Percentiles rank a stretch among this genome's conserved stretches.
Conservation (phyloP, 2,113 vertebrate genomes). For the Verasper variegatus region DNA sequence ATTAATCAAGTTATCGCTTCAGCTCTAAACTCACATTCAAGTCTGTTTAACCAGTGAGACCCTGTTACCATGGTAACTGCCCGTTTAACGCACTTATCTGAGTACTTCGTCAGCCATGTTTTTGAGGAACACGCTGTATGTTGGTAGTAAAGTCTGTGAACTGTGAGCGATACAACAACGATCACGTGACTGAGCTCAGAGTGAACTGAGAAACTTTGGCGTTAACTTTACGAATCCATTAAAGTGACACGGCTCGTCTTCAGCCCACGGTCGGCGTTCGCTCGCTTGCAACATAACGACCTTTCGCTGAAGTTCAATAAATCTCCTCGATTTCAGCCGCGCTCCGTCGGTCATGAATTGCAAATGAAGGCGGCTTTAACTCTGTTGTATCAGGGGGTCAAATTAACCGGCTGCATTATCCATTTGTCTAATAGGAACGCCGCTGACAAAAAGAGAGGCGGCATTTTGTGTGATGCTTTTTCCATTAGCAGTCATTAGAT, state of each 20-base stretch:
- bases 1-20: too few relatives aligned
- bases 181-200: not conserved
- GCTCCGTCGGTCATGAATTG: conserved; percentile 75
- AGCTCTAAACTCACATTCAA: too few relatives aligned
- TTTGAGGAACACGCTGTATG: not conserved
- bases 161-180: not conserved
- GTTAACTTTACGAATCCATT: conserved; percentile 71
- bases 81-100: not conserved
- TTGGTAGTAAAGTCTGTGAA: not conserved
- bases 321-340: conserved; percentile 62
- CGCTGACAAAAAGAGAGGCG: conserved; percentile 45
- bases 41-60: too few relatives aligned
- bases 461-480: conserved; percentile 70
- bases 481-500: conserved; percentile 80
- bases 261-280: conserved; percentile 50
- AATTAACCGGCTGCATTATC: conserved; percentile 72
- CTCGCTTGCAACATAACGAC: conserved; percentile 44
- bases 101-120: not conserved
- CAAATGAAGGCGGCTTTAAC: conserved; percentile 74
- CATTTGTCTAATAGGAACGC: conserved; percentile 69
- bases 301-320: conserved; percentile 67
- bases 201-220: conserved; percentile 58
- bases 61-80: not conserved
- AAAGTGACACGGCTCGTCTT: conserved; percentile 53
- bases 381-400: conserved; percentile 67